These are phyloP conservation scores for Hoplodrina blanda DNA, from an alignment of 2,888 invertebrate species.

Conservation along the genomic window DNA sequence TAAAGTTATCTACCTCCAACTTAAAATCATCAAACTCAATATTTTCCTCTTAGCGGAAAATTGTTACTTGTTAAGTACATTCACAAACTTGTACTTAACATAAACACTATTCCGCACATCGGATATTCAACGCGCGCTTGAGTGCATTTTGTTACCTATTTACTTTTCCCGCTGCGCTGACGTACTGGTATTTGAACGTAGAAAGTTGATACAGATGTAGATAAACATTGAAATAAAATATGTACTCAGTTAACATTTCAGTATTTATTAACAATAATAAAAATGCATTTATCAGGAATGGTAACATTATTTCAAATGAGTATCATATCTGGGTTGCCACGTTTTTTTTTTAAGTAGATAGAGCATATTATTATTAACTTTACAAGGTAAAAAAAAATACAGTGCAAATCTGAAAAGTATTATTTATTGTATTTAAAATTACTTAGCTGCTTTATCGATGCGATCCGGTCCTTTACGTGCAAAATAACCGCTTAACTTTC, in stretches of 20 bases:
- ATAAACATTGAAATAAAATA: slow-evolving; percentile 32
- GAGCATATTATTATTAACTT: too few relatives aligned
- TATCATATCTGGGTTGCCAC: too few relatives aligned
- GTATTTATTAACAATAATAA: slow-evolving; percentile 29
- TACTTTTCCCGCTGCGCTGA: slow-evolving; percentile 47
- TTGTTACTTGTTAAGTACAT: slow-evolving; percentile 33
- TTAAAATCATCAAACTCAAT: slow-evolving; percentile 12
- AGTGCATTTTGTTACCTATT: slow-evolving; percentile 57
- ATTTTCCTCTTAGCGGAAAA: slow-evolving; percentile 20
- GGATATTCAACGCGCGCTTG: slow-evolving; percentile 53
- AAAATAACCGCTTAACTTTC: too few relatives aligned
- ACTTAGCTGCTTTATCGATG: too few relatives aligned
- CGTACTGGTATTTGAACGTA: slow-evolving; percentile 35
- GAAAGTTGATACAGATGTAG: slow-evolving; percentile 36
- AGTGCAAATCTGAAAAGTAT: too few relatives aligned
- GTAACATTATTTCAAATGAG: background rate
- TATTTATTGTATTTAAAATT: too few relatives aligned
- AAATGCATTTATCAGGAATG: slow-evolving; percentile 38
- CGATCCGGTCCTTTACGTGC: too few relatives aligned
- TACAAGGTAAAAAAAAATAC: too few relatives aligned
- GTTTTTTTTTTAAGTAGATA: too few relatives aligned
- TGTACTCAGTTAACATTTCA: slow-evolving; percentile 1
- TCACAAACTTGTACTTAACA: slow-evolving; percentile 46
- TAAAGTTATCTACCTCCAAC: background rate
- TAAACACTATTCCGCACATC: slow-evolving; percentile 53